Evolutionary conservation across 1,140 invertebrate species (phyloP).

Genomic region (Pseudomyrmex pallidus): DNA sequence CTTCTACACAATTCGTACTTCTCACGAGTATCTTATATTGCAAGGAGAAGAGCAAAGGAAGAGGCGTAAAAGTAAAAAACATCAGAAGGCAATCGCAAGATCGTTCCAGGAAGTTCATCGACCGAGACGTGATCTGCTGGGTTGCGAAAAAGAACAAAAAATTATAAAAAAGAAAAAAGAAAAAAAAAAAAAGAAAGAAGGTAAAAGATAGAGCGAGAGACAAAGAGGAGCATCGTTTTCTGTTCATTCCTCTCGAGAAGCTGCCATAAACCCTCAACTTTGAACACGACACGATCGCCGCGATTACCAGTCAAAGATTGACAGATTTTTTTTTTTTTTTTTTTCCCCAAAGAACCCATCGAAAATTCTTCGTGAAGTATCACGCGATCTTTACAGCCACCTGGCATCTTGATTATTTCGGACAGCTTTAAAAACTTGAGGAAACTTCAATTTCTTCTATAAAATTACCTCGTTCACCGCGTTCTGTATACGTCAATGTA

Average conservation of each 20-base stretch:
- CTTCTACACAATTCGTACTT: constrained; percentile 10
- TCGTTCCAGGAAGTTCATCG: constrained; percentile 73
- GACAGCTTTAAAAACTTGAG: background rate
- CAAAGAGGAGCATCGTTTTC: constrained; percentile 57
- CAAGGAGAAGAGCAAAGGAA: constrained; percentile 50
- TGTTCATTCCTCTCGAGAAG: constrained; percentile 61
- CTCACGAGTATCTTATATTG: constrained; percentile 51
- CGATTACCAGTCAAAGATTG: constrained; percentile 54
- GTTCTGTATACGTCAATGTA: background rate
- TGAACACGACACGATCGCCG: constrained; percentile 55
- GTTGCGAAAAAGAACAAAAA: constrained; percentile 64
- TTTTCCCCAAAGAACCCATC: background rate
- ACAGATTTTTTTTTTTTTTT: constrained; percentile 11
- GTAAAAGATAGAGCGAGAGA: background rate
- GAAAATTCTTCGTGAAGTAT: constrained; percentile 36
- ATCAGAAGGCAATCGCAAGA: constrained; percentile 70
- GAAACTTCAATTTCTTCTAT: constrained; percentile 7
- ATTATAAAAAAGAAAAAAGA: constrained; percentile 66
- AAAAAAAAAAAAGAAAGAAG: constrained; percentile 41
- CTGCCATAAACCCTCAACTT: constrained; percentile 67
- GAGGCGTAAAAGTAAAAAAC: constrained; percentile 44
- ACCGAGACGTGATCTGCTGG: constrained; percentile 68
- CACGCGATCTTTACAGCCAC: constrained; percentile 67
- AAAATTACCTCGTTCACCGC: background rate
- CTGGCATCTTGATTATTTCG: constrained; percentile 65